These are phyloP conservation scores for Hipparchia semele DNA, from an alignment of 2,888 invertebrate species.

Conservation along the genomic window DNA sequence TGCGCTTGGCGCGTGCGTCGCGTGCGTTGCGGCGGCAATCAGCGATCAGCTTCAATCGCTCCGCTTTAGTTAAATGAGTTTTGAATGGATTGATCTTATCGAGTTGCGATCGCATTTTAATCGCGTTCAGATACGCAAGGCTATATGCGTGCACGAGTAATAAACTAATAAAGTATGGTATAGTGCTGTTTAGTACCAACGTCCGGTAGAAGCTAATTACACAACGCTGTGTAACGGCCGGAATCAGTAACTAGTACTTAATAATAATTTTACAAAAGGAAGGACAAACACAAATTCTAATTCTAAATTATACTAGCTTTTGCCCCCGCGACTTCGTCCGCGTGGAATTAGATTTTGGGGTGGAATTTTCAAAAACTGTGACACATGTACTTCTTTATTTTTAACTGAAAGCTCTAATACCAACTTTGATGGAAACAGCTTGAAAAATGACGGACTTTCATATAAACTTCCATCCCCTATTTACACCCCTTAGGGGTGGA, in stretches of 20 bases:
- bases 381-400: too few species aligned
- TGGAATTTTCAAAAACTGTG: too few species aligned
- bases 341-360: too few species aligned
- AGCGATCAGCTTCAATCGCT: neutral
- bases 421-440: too few species aligned
- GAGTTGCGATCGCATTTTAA: constrained; percentile 10
- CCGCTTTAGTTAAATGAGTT: neutral
- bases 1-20: too few species aligned
- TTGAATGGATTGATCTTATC: constrained; percentile 10
- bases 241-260: too few species aligned
- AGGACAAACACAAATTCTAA: neutral
- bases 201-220: neutral
- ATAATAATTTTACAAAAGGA: neutral
- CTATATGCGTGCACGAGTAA: neutral
- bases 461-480: too few species aligned
- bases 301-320: too few species aligned
- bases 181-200: neutral
- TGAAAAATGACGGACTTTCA: too few species aligned
- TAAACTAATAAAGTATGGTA: neutral
- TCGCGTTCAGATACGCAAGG: neutral
- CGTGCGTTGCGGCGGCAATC: neutral
- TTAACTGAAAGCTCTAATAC: too few species aligned
- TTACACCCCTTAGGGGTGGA: too few species aligned
- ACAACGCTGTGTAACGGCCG: neutral
- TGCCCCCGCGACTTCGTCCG: too few species aligned